phyloP scores from a whole-genome alignment of 64 coral and sea anemone genomes.

The Stichodactyla helianthus region DNA sequence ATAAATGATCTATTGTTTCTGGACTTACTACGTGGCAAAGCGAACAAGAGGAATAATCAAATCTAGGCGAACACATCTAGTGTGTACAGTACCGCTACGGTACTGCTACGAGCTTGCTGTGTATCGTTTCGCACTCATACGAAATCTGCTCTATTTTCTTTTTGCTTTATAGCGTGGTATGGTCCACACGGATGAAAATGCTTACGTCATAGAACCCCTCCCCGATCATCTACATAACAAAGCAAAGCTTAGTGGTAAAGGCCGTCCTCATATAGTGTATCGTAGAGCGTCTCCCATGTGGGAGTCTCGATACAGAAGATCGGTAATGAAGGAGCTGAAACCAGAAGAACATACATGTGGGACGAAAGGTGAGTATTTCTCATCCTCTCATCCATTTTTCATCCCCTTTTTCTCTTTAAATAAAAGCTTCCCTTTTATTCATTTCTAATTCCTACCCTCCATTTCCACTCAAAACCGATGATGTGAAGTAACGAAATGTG shows the following conservation, averaged over 20 bases:
- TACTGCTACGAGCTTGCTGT: too few species aligned
- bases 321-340: slow-evolving; percentile 25
- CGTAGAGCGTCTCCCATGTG: slow-evolving; percentile 28
- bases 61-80: too few species aligned
- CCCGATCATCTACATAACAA: slow-evolving; percentile 57
- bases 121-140: too few species aligned
- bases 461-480: too few species aligned
- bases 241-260: slow-evolving; percentile 24
- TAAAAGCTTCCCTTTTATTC: neutral
- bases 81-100: too few species aligned
- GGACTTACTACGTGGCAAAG: too few species aligned
- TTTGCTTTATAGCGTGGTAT: slow-evolving; percentile 39
- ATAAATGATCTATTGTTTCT: too few species aligned
- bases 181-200: slow-evolving; percentile 46
- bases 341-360: slow-evolving; percentile 67
- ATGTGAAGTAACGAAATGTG: too few species aligned
- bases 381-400: neutral
- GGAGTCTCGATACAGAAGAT: slow-evolving; percentile 18
- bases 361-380: slow-evolving; percentile 54
- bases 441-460: too few species aligned
- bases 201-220: slow-evolving; percentile 81
- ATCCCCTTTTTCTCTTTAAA: neutral
- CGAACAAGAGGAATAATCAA: too few species aligned
- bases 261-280: slow-evolving; percentile 71
- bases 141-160: neutral